Base-by-base conservation (phyloP, 2,113 vertebrate species). In the Stictonetta naevosa region DNA sequence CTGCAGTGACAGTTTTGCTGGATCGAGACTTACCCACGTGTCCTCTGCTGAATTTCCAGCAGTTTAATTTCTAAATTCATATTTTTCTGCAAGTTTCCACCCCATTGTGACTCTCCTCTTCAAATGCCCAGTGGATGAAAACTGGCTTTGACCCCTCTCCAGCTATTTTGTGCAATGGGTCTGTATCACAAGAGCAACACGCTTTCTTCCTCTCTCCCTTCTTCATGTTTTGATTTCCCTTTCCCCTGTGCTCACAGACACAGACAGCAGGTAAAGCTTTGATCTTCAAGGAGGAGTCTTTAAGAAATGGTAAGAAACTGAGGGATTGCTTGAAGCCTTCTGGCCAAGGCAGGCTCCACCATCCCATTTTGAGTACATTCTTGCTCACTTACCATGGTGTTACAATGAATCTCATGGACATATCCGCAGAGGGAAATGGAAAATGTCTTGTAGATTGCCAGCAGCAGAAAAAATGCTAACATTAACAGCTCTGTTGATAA, bases 401-500 rank as follows among this genome's bases (percentile, higher is more conserved):
- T 69, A 21, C 58, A 40, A 11, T 89, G 71, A 93, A 82, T 92
- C 74, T 83, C 83, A 59, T 1, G 48, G 69, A 42, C 84, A 88
- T 16, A 31, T 67, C 40, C 67, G 63, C 40, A 81, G 34, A 75
- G 42, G 44, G 10, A 94, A 93, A 81, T 77, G 53, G 68, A 94
- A 94, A 96, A 78, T 55, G 69, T 31, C 16, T 75, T 86, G 55
- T 23, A 13, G 44, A 66, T 88, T 81, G 58, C 83, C 78, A 91
- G 46, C 33, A 89, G 36, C 2, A 76, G 46, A 79, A 77, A 34
- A 75, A n/a, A 73, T 4, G 12, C 67, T 42, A 73, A 92, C 80
- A 93, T 88, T 56, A 95, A 92, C 10, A 91, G 46, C 44, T 86
- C 83, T 86, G 60, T 83, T 95, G 95, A 91, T 52, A 84, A 94